Evolutionary conservation across 2,797 vertebrate genomes (phyloP).

Genomic region (Hirundo rustica): DNA sequence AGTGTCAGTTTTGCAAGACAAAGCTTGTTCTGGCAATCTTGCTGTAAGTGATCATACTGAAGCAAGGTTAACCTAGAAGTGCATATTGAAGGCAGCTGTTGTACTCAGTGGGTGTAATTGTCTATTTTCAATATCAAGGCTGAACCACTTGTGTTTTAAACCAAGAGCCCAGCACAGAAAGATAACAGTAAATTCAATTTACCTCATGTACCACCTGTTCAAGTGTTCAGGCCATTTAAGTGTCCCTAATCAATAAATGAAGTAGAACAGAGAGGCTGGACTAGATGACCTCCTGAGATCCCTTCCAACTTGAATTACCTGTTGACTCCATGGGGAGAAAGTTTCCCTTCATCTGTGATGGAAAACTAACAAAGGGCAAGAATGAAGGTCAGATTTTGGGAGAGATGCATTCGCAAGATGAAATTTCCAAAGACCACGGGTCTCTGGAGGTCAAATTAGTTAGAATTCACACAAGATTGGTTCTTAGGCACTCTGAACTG

Average conservation of each 20-base stretch:
- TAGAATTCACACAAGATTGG: neutral
- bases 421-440: neutral
- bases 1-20: constrained; percentile 30
- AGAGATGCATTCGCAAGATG: neutral
- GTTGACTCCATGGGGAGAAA: neutral
- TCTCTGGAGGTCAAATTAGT: neutral
- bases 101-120: neutral
- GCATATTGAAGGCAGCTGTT: neutral
- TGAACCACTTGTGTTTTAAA: neutral
- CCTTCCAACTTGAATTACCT: neutral
- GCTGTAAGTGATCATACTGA: neutral
- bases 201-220: neutral
- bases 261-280: neutral
- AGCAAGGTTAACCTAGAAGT: neutral
- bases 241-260: neutral
- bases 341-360: neutral
- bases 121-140: neutral
- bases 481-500: neutral
- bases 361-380: neutral
- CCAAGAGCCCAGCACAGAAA: neutral
- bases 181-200: neutral
- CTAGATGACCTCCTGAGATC: neutral
- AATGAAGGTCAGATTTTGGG: neutral
- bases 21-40: neutral
- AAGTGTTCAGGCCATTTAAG: neutral